A percentile compares a stretch with the other conserved stretches of the same genome.
Conservation (phyloP, 2,888 invertebrate genomes). For the Nycteola revayana region DNA sequence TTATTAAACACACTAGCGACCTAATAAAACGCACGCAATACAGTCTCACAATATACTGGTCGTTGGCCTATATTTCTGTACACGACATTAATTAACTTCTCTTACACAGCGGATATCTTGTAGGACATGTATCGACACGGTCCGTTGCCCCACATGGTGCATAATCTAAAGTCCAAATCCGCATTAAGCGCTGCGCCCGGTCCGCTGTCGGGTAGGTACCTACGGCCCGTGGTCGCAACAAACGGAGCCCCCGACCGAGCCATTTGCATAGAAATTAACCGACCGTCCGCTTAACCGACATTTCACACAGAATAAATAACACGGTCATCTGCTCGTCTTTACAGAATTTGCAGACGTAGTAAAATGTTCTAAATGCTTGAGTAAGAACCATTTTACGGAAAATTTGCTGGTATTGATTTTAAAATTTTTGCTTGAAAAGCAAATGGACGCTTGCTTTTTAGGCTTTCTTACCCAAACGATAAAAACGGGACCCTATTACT, state of each 20-base stretch:
- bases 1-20: conserved; percentile 18
- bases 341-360: conserved; percentile 12
- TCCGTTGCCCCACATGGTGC: conserved; percentile 25
- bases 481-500: no score
- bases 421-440: no score
- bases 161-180: conserved; percentile 41
- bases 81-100: conserved; percentile 25
- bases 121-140: conserved; percentile 23
- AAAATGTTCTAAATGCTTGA: conserved; percentile 9
- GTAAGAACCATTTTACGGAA: no score
- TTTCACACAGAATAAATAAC: conserved; percentile 70
- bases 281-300: conserved; percentile 56
- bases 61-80: conserved; percentile 17
- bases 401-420: no score
- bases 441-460: no score
- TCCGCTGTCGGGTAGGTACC: conserved; percentile 11
- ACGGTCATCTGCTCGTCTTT: conserved; percentile 34
- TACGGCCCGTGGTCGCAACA: conserved; percentile 29
- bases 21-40: conserved; percentile 17
- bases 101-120: conserved; percentile 24
- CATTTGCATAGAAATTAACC: conserved; percentile 78
- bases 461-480: no score
- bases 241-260: conserved; percentile 29
- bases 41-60: conserved; percentile 7
- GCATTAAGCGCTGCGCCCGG: conserved; percentile 29